Conservation (phyloP, 2,113 vertebrate genomes). For the Mesembrinibis cayennensis region DNA sequence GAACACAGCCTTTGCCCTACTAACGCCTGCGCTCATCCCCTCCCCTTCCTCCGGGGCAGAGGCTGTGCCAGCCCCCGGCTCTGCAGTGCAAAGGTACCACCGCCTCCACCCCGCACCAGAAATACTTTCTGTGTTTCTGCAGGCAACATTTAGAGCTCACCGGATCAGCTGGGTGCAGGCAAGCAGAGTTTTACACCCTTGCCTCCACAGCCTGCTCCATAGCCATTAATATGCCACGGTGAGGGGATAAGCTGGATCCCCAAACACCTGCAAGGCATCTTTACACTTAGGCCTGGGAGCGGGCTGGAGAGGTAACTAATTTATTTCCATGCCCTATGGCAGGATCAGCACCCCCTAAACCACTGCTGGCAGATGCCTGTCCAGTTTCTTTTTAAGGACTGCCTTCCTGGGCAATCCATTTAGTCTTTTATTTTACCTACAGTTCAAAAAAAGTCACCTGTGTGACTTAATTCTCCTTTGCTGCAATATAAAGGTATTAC, state of each 20-base stretch:
- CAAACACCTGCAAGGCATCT: background rate
- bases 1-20: background rate
- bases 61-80: background rate
- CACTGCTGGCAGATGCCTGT: background rate
- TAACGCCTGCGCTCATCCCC: background rate
- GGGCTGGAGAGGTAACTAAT: background rate
- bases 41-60: background rate
- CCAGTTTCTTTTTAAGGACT: background rate
- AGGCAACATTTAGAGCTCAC: background rate
- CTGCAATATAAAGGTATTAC: background rate
- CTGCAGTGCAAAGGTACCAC: background rate
- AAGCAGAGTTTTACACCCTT: background rate
- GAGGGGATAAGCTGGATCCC: background rate
- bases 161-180: background rate
- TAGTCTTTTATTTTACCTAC: background rate
- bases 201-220: background rate
- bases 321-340: background rate
- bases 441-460: background rate
- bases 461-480: background rate
- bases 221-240: accelerated
- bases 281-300: background rate
- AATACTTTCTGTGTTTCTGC: background rate
- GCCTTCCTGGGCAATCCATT: background rate
- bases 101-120: background rate
- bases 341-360: background rate